phyloP scores from a whole-genome alignment of 2,888 invertebrate species.

The Hydriomena furcata region DNA sequence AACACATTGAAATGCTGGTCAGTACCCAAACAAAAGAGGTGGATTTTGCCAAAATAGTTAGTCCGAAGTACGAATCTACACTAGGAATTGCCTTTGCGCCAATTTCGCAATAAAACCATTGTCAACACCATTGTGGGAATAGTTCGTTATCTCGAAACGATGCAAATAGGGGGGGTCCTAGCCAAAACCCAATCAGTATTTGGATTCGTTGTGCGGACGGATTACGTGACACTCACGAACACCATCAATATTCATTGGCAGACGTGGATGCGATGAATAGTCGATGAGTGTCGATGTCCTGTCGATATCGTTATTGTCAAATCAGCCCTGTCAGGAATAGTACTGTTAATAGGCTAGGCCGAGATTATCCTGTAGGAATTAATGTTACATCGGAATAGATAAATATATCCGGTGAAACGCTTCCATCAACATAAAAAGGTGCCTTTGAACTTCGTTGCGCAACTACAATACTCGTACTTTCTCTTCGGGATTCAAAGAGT shows the following conservation, averaged over 20 bases:
- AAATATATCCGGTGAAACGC: background rate
- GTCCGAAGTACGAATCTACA: no score
- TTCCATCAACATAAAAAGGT: slow-evolving; percentile 9
- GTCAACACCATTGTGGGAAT: slow-evolving; percentile 18
- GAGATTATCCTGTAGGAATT: background rate
- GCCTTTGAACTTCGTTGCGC: slow-evolving; percentile 8
- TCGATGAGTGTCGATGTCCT: slow-evolving; percentile 54
- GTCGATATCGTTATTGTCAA: slow-evolving; percentile 33
- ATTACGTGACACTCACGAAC: slow-evolving; percentile 68
- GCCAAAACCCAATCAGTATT: slow-evolving; percentile 57
- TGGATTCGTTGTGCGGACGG: slow-evolving; percentile 50
- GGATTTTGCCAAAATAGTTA: no score
- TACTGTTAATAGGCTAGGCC: background rate
- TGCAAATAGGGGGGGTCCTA: slow-evolving; percentile 46
- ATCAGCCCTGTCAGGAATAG: slow-evolving; percentile 19
- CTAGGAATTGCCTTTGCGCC: background rate
- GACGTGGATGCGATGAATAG: slow-evolving; percentile 65
- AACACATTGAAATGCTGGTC: no score
- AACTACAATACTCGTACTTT: slow-evolving; percentile 17
- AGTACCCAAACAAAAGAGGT: no score
- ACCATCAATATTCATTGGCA: slow-evolving; percentile 72
- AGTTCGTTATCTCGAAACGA: slow-evolving; percentile 33
- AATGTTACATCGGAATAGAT: background rate
- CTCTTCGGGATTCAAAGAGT: slow-evolving; percentile 10
- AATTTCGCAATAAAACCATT: background rate